phyloP scores from a whole-genome alignment of 2,113 vertebrate species.

The Syngnathus typhle region DNA sequence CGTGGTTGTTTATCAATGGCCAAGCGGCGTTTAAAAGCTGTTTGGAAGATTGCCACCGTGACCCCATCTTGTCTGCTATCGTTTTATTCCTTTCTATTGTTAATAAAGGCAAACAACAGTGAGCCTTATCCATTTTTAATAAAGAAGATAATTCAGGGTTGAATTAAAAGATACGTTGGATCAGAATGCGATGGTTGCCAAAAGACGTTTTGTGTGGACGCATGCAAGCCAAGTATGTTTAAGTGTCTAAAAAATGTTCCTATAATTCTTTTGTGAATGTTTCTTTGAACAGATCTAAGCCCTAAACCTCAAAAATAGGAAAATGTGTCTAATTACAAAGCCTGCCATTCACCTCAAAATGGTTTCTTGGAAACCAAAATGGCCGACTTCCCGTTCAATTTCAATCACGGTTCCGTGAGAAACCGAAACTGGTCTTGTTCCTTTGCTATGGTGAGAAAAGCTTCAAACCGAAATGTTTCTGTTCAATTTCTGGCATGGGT shows the following conservation, averaged over 20 bases:
- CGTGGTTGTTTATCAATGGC: conserved; percentile 68
- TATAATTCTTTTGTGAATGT: too few species aligned
- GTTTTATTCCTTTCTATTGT: conserved; percentile 40
- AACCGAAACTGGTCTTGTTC: too few species aligned
- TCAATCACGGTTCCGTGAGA: too few species aligned
- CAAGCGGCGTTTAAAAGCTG: conserved; percentile 64
- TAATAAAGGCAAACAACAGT: conserved; percentile 52
- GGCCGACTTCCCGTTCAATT: background rate
- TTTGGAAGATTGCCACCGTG: conserved; percentile 68
- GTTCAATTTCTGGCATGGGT: background rate
- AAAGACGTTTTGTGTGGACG: background rate
- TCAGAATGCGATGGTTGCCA: background rate
- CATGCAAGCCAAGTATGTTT: background rate
- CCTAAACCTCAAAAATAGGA: background rate
- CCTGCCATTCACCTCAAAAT: background rate
- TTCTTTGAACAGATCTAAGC: too few species aligned
- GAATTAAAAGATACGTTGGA: conserved; percentile 20
- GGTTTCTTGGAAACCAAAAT: background rate
- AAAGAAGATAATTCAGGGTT: conserved; percentile 29
- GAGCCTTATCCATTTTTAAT: conserved; percentile 47
- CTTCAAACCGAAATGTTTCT: background rate
- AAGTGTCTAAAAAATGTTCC: background rate
- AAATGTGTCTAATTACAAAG: background rate
- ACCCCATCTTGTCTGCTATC: conserved; percentile 62
- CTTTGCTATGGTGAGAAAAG: background rate